Evolutionary conservation across 1,140 invertebrate species (phyloP), one percentile per base, ranked within the genome.

Genomic region (Zeugodacus cucurbitae): DNA sequence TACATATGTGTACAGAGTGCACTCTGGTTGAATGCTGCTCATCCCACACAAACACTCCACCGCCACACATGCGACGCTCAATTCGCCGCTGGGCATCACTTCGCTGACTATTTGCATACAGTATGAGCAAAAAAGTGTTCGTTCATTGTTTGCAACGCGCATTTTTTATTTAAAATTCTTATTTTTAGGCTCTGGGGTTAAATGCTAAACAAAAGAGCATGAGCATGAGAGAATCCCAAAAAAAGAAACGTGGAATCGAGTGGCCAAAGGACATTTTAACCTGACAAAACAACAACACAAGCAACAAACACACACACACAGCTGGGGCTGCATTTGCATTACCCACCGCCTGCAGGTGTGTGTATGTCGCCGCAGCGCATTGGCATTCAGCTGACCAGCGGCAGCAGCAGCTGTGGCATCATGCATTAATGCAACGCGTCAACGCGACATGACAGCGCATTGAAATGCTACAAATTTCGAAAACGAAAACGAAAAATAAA

Each of bases 341-440:
- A n/a, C 57, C 6, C 2, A 20, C 57, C 6, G 20, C 67, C 17
- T 74, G 3, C 4, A 74, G 14, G 4, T 74, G 34, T n/a, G 14
- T 74, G 32, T n/a, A 20, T 32, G 14, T 11, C 6, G 34, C 6
- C 34, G 11, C n/a, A 29, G 11, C 34, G 29, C 64, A 32, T 67
- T 67, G 64, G 34, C 67, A 74, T 37, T 41, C 67, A 74, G 34
- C 22, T 41, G 34, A 34, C 67, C 67, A 74, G 67, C 34, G 17
- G n/a, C n/a, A n/a, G 14, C 22, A 20, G 67, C 67, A 74, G 67
- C 67, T 74, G 67, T 74, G 67, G 67, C 67, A 41, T 34, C 67
- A 74, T 74, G 67, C 67, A 74, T 41, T 74, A 74, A 74, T 74
- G 67, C 67, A 74, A 70, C 67, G 67, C 67, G 67, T 70, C 67